phyloP scores from a whole-genome alignment of 2,797 vertebrate species.

The Poecile montanus region DNA sequence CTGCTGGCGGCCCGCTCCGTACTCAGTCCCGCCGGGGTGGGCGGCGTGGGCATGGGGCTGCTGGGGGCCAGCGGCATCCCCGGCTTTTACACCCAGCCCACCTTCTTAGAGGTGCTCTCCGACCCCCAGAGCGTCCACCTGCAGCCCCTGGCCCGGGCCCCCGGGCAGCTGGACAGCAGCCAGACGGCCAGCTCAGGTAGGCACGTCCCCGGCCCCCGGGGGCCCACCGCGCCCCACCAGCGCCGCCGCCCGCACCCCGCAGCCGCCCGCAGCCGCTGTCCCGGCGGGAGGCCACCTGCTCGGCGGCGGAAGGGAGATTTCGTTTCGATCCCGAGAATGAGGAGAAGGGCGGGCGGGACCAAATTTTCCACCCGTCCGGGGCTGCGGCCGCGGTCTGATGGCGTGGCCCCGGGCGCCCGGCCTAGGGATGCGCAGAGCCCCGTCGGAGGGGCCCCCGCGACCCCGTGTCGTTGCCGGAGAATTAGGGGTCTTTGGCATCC shows the following conservation, averaged over 20 bases:
- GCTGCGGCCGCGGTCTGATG: not conserved
- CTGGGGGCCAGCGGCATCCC: conserved; percentile 89
- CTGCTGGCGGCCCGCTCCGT: conserved; percentile 91
- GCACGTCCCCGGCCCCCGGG: conserved; percentile 27
- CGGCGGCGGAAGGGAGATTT: not conserved
- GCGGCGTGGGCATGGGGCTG: conserved; percentile 90
- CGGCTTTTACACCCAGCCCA: conserved; percentile 92
- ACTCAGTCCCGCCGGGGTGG: conserved; percentile 87
- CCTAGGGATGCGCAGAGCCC: not conserved
- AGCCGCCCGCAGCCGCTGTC: not conserved
- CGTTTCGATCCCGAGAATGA: not conserved
- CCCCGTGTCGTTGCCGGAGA: not conserved
- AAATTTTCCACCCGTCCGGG: not conserved
- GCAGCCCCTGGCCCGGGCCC: conserved; percentile 85
- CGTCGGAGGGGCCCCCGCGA: not conserved
- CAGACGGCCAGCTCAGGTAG: conserved; percentile 95
- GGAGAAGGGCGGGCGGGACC: not conserved
- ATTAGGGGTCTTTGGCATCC: not conserved
- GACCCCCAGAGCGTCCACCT: conserved; percentile 90
- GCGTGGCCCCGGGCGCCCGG: not conserved
- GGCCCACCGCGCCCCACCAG: not conserved
- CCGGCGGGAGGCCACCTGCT: not conserved
- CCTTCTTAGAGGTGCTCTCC: conserved; percentile 92
- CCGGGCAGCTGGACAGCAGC: conserved; percentile 85
- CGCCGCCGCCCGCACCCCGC: not conserved